A percentile compares a stretch with the other conserved stretches of the same genome.
Conservation (phyloP, 2,797 vertebrate species). For the Dryobates pubescens region DNA sequence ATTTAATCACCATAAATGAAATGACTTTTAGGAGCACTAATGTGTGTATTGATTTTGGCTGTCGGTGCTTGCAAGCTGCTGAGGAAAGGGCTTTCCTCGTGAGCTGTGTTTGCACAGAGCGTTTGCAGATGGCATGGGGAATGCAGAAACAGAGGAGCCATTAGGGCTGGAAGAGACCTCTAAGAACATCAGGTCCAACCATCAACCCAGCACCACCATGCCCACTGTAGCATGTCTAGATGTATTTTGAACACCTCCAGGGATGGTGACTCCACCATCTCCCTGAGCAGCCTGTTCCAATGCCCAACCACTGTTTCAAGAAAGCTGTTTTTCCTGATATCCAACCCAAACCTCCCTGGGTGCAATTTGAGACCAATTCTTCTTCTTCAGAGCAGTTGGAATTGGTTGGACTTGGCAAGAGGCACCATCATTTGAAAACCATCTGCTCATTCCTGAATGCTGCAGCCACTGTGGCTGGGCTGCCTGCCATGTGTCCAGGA, state of each 20-base stretch:
- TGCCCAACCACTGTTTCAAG: too few relatives aligned
- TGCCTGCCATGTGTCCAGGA: not conserved
- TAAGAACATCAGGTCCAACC: too few relatives aligned
- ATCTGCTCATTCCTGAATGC: not conserved
- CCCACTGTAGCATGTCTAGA: too few relatives aligned
- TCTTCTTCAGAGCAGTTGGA: too few relatives aligned
- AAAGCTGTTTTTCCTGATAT: too few relatives aligned
- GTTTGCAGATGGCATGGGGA: not conserved
- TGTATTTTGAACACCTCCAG: too few relatives aligned
- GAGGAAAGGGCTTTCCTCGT: conserved; percentile 33
- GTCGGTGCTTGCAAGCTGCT: not conserved
- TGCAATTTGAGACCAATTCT: too few relatives aligned
- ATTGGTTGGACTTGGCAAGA: not conserved
- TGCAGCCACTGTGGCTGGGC: not conserved
- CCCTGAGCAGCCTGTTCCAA: too few relatives aligned
- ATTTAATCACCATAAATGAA: conserved; percentile 58
- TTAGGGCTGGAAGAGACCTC: too few relatives aligned
- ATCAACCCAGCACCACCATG: too few relatives aligned
- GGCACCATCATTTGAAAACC: not conserved
- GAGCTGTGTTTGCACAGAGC: not conserved
- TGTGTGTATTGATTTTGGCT: conserved; percentile 53
- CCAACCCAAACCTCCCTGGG: too few relatives aligned
- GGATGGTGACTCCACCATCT: too few relatives aligned
- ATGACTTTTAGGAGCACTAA: not conserved
- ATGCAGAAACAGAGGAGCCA: not conserved